These are phyloP conservation scores for Mechanitis mazaeus DNA, from an alignment of 2,888 invertebrate genomes.

Conservation along the genomic window DNA sequence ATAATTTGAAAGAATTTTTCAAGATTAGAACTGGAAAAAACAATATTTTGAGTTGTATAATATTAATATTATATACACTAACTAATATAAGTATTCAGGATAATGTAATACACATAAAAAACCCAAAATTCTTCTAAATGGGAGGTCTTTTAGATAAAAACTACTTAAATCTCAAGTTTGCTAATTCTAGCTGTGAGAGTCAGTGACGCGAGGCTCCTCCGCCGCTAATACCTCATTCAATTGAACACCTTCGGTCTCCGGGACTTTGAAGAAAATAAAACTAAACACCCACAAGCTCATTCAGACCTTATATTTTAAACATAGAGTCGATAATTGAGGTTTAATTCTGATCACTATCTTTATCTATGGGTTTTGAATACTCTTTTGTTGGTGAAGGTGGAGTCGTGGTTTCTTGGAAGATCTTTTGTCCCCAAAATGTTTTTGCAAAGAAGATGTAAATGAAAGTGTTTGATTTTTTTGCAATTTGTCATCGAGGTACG, in stretches of 20 bases:
- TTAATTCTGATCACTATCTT: conserved; percentile 24
- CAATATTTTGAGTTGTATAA: too few species aligned
- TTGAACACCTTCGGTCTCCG: conserved; percentile 67
- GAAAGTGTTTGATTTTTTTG: conserved; percentile 10
- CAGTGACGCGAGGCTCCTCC: conserved; percentile 46
- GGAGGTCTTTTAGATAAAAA: conserved; percentile 4
- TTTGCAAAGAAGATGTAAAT: conserved; percentile 8
- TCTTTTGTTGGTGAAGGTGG: conserved; percentile 70
- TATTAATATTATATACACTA: too few species aligned
- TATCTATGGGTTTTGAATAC: conserved; percentile 56
- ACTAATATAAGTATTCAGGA: too few species aligned
- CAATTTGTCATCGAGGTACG: too few species aligned
- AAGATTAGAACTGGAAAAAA: too few species aligned
- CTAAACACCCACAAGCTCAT: too few species aligned
- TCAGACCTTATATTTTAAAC: too few species aligned
- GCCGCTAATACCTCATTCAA: conserved; percentile 53
- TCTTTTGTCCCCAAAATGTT: conserved; percentile 39
- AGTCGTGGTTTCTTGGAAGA: conserved; percentile 49
- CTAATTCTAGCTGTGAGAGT: conserved; percentile 31
- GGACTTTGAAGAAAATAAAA: conserved; percentile 22
- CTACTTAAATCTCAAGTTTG: not conserved
- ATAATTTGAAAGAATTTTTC: too few species aligned
- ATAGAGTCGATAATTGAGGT: conserved; percentile 15
- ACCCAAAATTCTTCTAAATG: too few species aligned
- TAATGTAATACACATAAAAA: too few species aligned